Conservation (phyloP, 2,113 vertebrate genomes). For the Bostrychus sinensis region DNA sequence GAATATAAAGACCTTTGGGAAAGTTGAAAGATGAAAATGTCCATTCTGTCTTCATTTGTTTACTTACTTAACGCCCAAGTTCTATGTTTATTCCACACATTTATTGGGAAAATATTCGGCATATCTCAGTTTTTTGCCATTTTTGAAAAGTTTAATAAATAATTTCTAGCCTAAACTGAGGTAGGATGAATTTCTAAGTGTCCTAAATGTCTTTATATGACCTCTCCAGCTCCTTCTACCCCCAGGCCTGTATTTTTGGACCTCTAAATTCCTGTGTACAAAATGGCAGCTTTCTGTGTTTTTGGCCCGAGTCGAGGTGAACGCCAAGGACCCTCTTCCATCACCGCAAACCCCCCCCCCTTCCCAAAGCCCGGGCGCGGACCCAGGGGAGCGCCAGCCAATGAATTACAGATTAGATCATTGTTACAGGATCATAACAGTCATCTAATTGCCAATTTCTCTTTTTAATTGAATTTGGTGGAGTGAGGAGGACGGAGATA, state of each 20-base stretch:
- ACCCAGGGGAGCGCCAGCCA: constrained; percentile 72
- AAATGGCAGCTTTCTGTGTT: neutral
- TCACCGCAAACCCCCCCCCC: constrained; percentile 41
- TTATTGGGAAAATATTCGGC: too few relatives aligned
- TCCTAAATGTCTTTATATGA: too few relatives aligned
- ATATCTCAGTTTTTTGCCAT: too few relatives aligned
- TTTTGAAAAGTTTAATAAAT: too few relatives aligned
- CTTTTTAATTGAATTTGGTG: constrained; percentile 85
- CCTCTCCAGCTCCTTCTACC: neutral
- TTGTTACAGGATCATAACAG: constrained; percentile 84
- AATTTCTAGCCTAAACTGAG: too few relatives aligned
- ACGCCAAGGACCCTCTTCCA: constrained; percentile 67
- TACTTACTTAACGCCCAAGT: too few relatives aligned
- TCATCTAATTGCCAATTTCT: constrained; percentile 84
- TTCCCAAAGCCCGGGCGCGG: constrained; percentile 7
- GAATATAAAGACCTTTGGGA: too few relatives aligned
- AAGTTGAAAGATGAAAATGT: too few relatives aligned
- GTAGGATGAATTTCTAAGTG: too few relatives aligned
- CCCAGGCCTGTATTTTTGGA: constrained; percentile 6
- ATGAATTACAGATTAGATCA: constrained; percentile 85
- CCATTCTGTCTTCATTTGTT: too few relatives aligned
- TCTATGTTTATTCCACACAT: too few relatives aligned
- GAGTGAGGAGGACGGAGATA: constrained; percentile 78
- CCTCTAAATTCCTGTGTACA: neutral
- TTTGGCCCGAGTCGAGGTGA: constrained; percentile 52